phyloP scores from a whole-genome alignment of 2,888 invertebrate genomes.

The Drosophila robusta region DNA sequence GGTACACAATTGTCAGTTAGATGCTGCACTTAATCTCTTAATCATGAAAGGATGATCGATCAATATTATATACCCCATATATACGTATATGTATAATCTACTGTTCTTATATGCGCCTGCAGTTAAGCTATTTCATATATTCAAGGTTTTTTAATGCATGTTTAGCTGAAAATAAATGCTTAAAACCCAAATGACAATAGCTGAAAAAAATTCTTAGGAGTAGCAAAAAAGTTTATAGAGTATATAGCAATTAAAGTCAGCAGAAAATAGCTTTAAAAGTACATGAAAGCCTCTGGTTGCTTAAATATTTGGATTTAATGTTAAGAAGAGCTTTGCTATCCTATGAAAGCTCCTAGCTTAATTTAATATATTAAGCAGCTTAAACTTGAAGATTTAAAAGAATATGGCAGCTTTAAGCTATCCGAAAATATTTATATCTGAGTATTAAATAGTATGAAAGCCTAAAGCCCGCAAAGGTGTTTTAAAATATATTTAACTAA shows the following conservation, averaged over 20 bases:
- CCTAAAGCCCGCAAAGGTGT: no score
- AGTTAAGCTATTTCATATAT: constrained; percentile 24
- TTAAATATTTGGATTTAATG: background rate
- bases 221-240: background rate
- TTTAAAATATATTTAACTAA: no score
- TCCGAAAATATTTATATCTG: no score
- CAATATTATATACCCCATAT: constrained; percentile 21
- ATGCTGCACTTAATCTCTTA: constrained; percentile 18
- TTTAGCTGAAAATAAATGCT: background rate
- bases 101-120: constrained; percentile 19
- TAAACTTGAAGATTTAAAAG: no score
- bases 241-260: background rate
- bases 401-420: no score
- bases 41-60: constrained; percentile 25
- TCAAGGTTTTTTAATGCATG: constrained; percentile 20
- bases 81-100: constrained; percentile 19
- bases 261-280: background rate
- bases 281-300: no score
- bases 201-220: background rate
- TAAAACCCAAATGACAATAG: constrained; percentile 13
- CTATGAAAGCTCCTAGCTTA: no score
- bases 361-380: no score
- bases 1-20: constrained; percentile 78
- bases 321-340: no score
- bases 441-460: no score